phyloP scores from a whole-genome alignment of 2,797 vertebrate species.

The Ctenosaura bakeri region DNA sequence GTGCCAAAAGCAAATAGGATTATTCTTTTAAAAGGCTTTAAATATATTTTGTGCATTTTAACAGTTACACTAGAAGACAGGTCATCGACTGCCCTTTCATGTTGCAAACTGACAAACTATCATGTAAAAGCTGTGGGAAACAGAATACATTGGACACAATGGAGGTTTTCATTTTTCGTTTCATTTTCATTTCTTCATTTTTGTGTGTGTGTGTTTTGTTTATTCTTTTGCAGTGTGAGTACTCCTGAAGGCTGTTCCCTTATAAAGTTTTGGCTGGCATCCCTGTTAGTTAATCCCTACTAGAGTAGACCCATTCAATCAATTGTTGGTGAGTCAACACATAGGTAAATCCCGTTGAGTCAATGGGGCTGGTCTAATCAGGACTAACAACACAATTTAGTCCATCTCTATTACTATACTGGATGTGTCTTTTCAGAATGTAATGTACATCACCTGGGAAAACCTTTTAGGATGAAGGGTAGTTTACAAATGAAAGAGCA shows the following conservation, averaged over 20 bases:
- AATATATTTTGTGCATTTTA: background rate
- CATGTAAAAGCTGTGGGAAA: background rate
- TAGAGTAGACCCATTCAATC: background rate
- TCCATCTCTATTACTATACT: background rate
- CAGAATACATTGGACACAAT: background rate
- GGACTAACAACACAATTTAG: background rate
- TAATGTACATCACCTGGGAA: background rate
- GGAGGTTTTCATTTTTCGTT: background rate
- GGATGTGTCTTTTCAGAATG: background rate
- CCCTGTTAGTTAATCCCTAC: background rate
- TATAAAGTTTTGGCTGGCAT: no score
- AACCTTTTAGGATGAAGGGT: background rate
- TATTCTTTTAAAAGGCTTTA: conserved; percentile 40
- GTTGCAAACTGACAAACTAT: background rate
- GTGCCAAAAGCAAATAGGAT: background rate
- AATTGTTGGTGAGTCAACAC: background rate
- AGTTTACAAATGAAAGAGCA: background rate
- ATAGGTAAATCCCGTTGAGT: no score
- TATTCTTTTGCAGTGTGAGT: background rate
- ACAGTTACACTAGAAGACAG: background rate
- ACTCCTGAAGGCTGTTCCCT: no score
- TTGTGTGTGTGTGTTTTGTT: no score
- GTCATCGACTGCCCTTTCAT: background rate
- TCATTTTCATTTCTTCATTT: no score
- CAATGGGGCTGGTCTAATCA: background rate